These are phyloP conservation scores for Rhagonycha lutea DNA, from an alignment of 2,888 invertebrate species.

Conservation along the genomic window DNA sequence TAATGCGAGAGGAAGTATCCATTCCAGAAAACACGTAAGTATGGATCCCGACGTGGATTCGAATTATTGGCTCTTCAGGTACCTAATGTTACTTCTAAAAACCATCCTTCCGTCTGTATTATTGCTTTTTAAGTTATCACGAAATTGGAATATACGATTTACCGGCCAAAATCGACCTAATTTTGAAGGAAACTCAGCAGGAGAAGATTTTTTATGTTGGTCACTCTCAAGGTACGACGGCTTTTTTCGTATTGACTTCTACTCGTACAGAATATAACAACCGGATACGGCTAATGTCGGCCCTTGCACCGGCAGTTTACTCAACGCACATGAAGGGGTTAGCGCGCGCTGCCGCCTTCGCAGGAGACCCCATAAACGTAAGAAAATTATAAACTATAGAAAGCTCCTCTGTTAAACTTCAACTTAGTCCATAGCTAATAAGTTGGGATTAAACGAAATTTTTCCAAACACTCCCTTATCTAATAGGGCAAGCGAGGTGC, in stretches of 20 bases:
- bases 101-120: neutral
- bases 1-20: conserved; percentile 76
- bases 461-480: conserved; percentile 60
- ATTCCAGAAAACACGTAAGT: conserved; percentile 62
- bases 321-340: conserved; percentile 57
- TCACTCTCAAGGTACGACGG: conserved; percentile 69
- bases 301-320: conserved; percentile 66
- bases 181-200: conserved; percentile 60
- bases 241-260: conserved; percentile 65
- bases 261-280: conserved; percentile 63
- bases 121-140: conserved; percentile 63
- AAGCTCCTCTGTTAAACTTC: conserved; percentile 2
- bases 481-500: conserved; percentile 56
- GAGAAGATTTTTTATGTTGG: conserved; percentile 69
- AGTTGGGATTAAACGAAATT: conserved; percentile 64
- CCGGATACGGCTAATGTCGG: conserved; percentile 63
- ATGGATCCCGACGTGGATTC: conserved; percentile 53
- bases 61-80: conserved; percentile 67
- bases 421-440: conserved; percentile 6
- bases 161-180: conserved; percentile 75
- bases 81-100: conserved; percentile 3
- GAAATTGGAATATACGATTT: conserved; percentile 77
- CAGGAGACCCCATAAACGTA: conserved; percentile 12
- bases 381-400: neutral
- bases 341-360: conserved; percentile 38